Evolutionary conservation across 2,113 vertebrate species (phyloP).

Genomic region (Ptyas mucosa): DNA sequence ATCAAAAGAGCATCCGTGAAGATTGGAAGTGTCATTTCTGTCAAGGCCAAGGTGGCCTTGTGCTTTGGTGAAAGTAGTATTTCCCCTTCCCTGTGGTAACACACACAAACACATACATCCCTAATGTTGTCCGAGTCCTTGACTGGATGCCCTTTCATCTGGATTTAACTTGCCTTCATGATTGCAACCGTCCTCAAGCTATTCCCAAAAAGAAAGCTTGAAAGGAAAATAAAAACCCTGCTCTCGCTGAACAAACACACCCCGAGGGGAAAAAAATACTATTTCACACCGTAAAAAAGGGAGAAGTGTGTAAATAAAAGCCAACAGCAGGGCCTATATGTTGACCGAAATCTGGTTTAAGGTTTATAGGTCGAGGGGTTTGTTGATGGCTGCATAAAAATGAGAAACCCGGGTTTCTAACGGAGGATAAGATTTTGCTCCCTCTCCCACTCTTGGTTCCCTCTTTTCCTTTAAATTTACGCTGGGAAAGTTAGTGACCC

Average conservation of each 20-base stretch:
- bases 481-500: background rate
- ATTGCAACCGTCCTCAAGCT: background rate
- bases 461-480: background rate
- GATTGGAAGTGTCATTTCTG: background rate
- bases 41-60: background rate
- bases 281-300: constrained; percentile 9
- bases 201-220: background rate
- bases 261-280: background rate
- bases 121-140: fast-evolving
- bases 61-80: background rate
- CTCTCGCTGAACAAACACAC: background rate
- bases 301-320: background rate
- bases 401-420: background rate
- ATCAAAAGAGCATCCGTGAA: background rate
- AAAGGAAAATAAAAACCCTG: background rate
- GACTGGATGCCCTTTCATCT: background rate
- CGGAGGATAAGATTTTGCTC: background rate
- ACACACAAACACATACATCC: background rate
- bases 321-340: background rate
- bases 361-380: background rate
- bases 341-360: background rate
- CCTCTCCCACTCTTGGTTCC: background rate
- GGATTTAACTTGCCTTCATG: fast-evolving
- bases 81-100: too few species aligned
- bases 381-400: background rate